Percentiles rank a stretch among this genome's conserved stretches.
Conservation (phyloP, 23 tunicate species). For the Ciona savignyi region DNA sequence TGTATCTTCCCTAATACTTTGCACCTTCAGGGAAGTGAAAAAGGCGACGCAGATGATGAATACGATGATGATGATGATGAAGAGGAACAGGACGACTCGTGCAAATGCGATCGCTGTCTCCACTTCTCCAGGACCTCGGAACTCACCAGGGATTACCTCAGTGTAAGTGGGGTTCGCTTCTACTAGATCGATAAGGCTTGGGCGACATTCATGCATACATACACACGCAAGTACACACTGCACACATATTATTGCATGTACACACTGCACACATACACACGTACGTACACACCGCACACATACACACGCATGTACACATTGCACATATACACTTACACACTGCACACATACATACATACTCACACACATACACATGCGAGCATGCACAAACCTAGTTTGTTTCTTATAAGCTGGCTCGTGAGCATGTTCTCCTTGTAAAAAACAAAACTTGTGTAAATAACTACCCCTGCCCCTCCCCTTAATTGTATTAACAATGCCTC, state of each 20-base stretch:
- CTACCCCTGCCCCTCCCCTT: background rate
- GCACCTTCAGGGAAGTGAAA: conserved; percentile 10
- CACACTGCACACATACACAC: no score
- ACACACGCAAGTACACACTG: no score
- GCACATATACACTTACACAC: background rate
- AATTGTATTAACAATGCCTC: no score
- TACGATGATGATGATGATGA: conserved; percentile 55
- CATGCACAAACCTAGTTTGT: no score
- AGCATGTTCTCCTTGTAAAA: background rate
- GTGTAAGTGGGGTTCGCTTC: no score
- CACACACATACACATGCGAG: background rate
- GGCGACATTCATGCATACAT: no score
- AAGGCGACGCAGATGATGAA: conserved; percentile 58
- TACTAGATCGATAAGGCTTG: no score
- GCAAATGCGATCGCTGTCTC: background rate
- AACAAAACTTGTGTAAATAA: background rate
- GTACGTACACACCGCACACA: no score
- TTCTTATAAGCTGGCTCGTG: no score
- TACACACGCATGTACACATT: no score
- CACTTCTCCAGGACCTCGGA: background rate
- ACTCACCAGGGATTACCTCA: background rate
- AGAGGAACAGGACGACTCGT: conserved; percentile 15
- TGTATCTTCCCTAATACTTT: background rate
- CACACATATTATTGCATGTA: no score
- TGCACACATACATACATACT: background rate